Evolutionary conservation across 2,113 vertebrate species (phyloP), one percentile per base, ranked within the genome.

Genomic region (Thalassarche chlororhynchos): DNA sequence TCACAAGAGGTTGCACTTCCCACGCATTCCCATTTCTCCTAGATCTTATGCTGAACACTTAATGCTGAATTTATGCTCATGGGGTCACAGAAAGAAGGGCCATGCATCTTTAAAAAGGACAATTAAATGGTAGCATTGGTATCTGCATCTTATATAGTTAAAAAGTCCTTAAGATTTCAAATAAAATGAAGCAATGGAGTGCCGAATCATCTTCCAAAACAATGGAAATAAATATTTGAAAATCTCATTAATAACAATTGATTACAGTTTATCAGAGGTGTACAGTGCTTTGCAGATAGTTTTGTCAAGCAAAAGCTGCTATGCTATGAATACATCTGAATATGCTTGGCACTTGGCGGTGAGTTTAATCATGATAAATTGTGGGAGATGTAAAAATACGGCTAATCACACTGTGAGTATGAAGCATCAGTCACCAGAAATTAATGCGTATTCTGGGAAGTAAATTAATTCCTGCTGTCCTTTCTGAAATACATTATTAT

Each of bases 351-450:
- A 77, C 9, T 8, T 66, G 75, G 64, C 0, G 0, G 38, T 44
- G 46, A 92, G 68, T 95, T 88, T 81, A 95, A 94, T 81, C 5
- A 83, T 51, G 71, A 86, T 46, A 65, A 94, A 95, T 44, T 84
- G 38, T 28, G 38, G 25, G 29, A 70, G 54, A 81, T 62, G 40
- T 49, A 95, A 90, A 95, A 93, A 80, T 77, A 94, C 7, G 5
- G 89, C 68, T 84, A 94, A 90, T 90, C n/a, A 38, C 12, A 69
- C 54, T 20, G 2, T 38, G 26, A 68, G 9, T 16, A 58, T 36
- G 55, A 90, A 90, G 79, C n/a, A 88, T 88, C 88, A 85, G 55
- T 92, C 82, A 88, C 46, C n/a, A 92, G 71, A 88, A 90, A 79
- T 69, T 72, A 89, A 80, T 61, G 34, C 6, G 1, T 28, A 65